Conservation (phyloP, 2,113 vertebrate genomes). For the Sphaerodactylus townsendi region DNA sequence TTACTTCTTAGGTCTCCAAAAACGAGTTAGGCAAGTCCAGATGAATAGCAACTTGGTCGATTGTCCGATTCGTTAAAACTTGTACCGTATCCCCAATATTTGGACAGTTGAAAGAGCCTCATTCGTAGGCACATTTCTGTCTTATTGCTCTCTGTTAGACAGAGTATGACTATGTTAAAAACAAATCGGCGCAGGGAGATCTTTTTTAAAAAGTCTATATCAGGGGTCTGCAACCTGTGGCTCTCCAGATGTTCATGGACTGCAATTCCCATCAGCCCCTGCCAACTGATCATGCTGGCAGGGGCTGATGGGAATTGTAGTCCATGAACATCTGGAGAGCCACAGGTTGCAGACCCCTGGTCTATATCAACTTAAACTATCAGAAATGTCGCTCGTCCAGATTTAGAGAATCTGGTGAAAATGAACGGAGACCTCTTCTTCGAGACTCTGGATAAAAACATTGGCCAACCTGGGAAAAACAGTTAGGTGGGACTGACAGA, state of each 20-base stretch:
- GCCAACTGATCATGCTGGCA: no score
- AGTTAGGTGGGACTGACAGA: no score
- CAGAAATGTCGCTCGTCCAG: conserved; percentile 47
- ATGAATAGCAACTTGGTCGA: neutral
- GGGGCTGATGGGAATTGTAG: no score
- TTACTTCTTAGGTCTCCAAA: no score
- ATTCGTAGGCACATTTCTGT: neutral
- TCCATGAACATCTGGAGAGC: no score
- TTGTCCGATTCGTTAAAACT: conserved; percentile 40
- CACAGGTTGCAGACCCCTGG: no score
- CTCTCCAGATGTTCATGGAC: no score
- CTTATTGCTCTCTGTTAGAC: neutral
- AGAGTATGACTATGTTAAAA: conserved; percentile 1
- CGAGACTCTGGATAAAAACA: conserved; percentile 30
- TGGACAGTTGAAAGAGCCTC: neutral
- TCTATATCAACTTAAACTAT: conserved; percentile 41
- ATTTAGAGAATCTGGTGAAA: conserved; percentile 40
- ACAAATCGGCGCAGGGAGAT: conserved; percentile 35
- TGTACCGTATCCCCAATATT: conserved; percentile 19
- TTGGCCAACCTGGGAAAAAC: conserved; percentile 48
- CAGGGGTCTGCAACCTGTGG: no score
- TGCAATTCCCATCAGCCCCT: no score
- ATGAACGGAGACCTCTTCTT: conserved; percentile 21
- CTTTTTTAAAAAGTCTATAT: no score
- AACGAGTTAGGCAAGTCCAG: neutral